These are phyloP conservation scores for Chaetura pelagica DNA, from an alignment of 2,113 vertebrate species.

Conservation along the genomic window DNA sequence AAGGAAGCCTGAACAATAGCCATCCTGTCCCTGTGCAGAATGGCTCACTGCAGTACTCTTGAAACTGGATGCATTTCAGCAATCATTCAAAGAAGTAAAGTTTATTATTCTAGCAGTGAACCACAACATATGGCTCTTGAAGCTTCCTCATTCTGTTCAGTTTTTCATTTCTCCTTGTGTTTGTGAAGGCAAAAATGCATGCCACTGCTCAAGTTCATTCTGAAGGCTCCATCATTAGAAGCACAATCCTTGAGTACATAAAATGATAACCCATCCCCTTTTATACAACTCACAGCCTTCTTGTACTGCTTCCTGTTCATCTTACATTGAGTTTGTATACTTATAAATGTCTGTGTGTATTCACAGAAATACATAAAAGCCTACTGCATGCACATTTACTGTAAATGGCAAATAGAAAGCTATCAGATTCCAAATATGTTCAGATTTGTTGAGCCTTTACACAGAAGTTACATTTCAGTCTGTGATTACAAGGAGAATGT, in stretches of 20 bases:
- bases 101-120: not conserved
- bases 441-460: not conserved
- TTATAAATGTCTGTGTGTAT: not conserved
- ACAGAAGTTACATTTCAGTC: not conserved
- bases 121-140: not conserved
- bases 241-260: not conserved
- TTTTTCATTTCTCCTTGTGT: not conserved
- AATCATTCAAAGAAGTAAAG: not conserved
- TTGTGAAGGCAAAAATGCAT: not conserved
- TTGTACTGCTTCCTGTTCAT: not conserved
- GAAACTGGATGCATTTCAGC: not conserved
- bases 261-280: not conserved
- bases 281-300: not conserved
- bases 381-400: not conserved
- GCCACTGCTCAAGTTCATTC: not conserved
- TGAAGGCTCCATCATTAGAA: not conserved
- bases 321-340: not conserved
- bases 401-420: not conserved
- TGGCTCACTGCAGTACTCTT: not conserved
- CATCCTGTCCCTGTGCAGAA: not conserved
- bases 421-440: not conserved
- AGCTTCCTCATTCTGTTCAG: not conserved
- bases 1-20: not conserved
- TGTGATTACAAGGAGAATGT: not conserved
- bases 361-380: not conserved